Evolutionary conservation across 1,140 invertebrate species (phyloP).

Genomic region (Octopus bimaculoides): DNA sequence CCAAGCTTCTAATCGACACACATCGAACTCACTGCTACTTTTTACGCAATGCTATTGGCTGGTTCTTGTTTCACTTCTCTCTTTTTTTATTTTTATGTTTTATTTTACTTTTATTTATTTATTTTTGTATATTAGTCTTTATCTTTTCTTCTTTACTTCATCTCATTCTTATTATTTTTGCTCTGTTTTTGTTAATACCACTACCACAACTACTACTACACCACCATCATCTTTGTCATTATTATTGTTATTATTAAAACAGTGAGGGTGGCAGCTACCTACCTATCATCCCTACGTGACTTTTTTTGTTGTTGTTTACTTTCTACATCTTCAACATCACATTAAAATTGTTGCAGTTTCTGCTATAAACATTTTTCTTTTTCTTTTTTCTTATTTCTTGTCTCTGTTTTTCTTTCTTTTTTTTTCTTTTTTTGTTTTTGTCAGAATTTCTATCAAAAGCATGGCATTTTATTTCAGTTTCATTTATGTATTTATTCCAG

Average conservation of each 20-base stretch:
- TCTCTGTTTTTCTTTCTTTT: not conserved
- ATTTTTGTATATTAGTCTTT: not conserved
- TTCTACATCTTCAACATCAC: too few species aligned
- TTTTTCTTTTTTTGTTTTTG: not conserved
- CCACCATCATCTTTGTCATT: too few species aligned
- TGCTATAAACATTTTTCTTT: not conserved
- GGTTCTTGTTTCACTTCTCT: not conserved
- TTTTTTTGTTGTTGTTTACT: too few species aligned
- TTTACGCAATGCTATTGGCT: not conserved
- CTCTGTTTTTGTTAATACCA: too few species aligned
- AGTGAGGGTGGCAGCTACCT: too few species aligned
- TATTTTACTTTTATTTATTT: not conserved
- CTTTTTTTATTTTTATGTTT: not conserved
- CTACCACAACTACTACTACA: too few species aligned
- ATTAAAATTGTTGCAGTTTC: not conserved
- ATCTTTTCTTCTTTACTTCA: not conserved
- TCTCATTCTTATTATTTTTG: not conserved
- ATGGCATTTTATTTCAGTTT: too few species aligned
- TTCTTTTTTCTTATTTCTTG: not conserved
- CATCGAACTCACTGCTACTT: constrained; percentile 3
- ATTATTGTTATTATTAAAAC: too few species aligned
- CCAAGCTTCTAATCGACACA: not conserved
- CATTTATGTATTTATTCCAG: not conserved
- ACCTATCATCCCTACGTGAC: too few species aligned
- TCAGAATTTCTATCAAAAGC: too few species aligned